Evolutionary conservation across 2,888 invertebrate genomes (phyloP).

Genomic region (Macrophya annulata): DNA sequence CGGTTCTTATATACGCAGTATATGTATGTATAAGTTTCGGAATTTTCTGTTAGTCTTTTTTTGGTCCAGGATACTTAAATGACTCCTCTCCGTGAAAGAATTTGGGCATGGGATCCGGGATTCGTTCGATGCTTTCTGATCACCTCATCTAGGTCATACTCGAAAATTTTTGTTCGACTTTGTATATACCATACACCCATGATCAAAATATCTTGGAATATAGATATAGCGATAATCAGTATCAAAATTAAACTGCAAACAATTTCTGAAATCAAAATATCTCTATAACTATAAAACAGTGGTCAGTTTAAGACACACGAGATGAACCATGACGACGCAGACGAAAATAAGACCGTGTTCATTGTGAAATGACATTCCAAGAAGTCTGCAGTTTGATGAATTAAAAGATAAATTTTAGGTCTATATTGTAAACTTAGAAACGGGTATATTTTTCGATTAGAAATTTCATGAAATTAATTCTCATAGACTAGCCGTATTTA

Average conservation of each 20-base stretch:
- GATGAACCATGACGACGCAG: neutral
- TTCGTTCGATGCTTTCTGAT: slow-evolving; percentile 30
- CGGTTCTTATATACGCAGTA: neutral
- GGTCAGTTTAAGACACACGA: neutral
- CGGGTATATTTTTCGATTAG: neutral
- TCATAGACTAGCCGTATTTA: neutral
- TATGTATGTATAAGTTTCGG: slow-evolving; percentile 36
- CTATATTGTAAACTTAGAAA: neutral
- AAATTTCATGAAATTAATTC: neutral
- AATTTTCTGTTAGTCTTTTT: slow-evolving; percentile 40
- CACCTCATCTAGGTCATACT: slow-evolving; percentile 47
- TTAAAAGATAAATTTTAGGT: neutral
- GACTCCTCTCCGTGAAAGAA: slow-evolving; percentile 34
- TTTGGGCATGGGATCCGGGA: slow-evolving; percentile 48
- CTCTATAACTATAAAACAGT: neutral
- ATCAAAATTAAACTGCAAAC: neutral
- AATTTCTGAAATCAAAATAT: neutral
- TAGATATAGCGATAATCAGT: slow-evolving; percentile 5
- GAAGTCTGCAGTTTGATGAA: neutral
- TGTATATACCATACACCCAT: neutral
- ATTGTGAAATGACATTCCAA: neutral
- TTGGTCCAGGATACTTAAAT: slow-evolving; percentile 45
- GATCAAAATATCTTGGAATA: neutral
- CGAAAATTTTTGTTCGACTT: slow-evolving; percentile 14
- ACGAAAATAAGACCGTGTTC: neutral